These are phyloP conservation scores for Monochamus saltuarius DNA, from an alignment of 1,140 invertebrate species.

Conservation along the genomic window DNA sequence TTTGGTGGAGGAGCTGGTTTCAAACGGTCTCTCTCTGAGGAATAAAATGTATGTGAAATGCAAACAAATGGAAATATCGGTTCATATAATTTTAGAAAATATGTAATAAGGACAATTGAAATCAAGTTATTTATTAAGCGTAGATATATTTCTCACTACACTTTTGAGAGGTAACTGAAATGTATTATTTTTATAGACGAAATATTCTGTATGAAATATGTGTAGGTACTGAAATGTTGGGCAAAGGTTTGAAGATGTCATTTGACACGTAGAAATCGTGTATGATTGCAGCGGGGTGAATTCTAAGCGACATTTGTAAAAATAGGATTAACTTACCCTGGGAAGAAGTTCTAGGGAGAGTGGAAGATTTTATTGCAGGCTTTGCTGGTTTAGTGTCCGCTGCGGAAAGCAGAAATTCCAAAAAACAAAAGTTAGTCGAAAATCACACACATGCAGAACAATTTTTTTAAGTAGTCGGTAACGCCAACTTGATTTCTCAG, in stretches of 20 bases:
- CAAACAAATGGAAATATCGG: background rate
- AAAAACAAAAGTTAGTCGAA: slow-evolving; percentile 44
- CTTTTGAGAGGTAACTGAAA: background rate
- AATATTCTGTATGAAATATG: no score
- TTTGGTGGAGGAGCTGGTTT: slow-evolving; percentile 79
- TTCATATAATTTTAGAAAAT: background rate
- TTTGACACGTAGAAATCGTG: no score
- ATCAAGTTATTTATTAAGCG: no score
- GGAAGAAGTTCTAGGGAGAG: slow-evolving; percentile 85
- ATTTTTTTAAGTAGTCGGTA: background rate
- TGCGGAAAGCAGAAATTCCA: slow-evolving; percentile 58
- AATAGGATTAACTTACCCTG: slow-evolving; percentile 70
- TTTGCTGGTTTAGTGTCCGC: slow-evolving; percentile 90
- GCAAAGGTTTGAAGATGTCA: no score
- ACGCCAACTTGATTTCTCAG: no score
- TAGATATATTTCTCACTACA: no score
- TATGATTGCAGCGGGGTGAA: no score
- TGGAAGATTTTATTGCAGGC: slow-evolving; percentile 92
- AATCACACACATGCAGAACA: slow-evolving; percentile 26
- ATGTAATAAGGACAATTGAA: no score
- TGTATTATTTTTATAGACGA: no score
- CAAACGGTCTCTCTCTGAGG: slow-evolving; percentile 73
- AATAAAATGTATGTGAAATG: slow-evolving; percentile 17
- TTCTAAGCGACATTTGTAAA: no score
- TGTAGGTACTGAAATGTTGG: no score